A percentile compares a stretch with the other conserved stretches of the same genome.
These are phyloP conservation scores for Volucella bombylans DNA, from an alignment of 2,888 invertebrate species.

Conservation along the genomic window DNA sequence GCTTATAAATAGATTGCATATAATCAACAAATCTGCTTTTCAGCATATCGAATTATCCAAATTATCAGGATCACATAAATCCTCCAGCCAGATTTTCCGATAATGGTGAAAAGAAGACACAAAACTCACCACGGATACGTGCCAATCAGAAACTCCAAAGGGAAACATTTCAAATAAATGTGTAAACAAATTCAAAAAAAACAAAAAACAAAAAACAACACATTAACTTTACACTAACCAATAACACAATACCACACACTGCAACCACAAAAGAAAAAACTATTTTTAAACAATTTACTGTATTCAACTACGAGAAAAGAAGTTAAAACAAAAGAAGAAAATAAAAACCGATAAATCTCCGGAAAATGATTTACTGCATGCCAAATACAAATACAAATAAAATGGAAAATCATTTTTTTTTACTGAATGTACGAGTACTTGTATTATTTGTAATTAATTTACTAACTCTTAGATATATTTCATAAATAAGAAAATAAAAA, in stretches of 20 bases:
- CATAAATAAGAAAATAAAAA: slow-evolving; percentile 32
- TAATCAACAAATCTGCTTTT: slow-evolving; percentile 73
- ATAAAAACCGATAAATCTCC: slow-evolving; percentile 25
- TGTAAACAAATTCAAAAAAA: slow-evolving; percentile 82
- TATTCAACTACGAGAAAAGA: slow-evolving; percentile 70
- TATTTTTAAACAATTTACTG: slow-evolving; percentile 71
- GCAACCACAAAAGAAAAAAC: slow-evolving; percentile 62
- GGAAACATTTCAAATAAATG: slow-evolving; percentile 91
- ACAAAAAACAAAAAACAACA: slow-evolving; percentile 14
- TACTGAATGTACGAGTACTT: slow-evolving; percentile 68
- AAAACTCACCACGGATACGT: slow-evolving; percentile 83
- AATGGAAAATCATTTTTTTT: slow-evolving; percentile 55
- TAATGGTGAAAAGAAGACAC: slow-evolving; percentile 82
- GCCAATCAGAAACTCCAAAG: slow-evolving; percentile 85
- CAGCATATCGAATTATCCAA: slow-evolving; percentile 90
- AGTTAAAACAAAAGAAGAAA: slow-evolving; percentile 53
- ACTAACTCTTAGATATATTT: slow-evolving; percentile 58
- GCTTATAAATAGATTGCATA: background rate
- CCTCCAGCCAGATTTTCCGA: slow-evolving; percentile 94
- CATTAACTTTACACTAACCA: slow-evolving; percentile 22
- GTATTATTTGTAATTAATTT: slow-evolving; percentile 68
- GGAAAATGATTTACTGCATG: background rate
- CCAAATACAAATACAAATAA: background rate
- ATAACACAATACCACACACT: slow-evolving; percentile 43
- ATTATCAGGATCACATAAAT: slow-evolving; percentile 92